A percentile compares a stretch with the other conserved stretches of the same genome.
phyloP scores from a whole-genome alignment of 2,888 invertebrate genomes.

The Eudemis profundana region DNA sequence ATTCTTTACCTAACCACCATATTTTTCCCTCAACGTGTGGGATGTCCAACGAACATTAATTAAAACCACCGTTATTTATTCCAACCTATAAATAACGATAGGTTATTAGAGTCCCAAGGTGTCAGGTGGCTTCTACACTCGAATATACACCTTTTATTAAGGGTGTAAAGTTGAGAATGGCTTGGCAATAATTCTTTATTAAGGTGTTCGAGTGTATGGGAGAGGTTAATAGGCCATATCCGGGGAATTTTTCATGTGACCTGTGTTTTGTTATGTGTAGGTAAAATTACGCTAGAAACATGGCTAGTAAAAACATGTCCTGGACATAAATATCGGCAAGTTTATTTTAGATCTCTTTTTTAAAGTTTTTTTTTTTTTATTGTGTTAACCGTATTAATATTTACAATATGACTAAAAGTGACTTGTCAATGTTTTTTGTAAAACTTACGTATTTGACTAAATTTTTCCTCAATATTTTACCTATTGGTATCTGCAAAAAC shows the following conservation, averaged over 20 bases:
- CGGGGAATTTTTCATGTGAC: conserved; percentile 16
- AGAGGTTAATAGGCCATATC: conserved; percentile 17
- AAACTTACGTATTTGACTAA: no score
- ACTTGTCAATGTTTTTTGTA: no score
- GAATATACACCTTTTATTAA: neutral
- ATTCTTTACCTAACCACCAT: neutral
- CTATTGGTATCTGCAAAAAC: no score
- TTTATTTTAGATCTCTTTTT: no score
- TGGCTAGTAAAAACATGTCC: no score
- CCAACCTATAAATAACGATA: conserved; percentile 34
- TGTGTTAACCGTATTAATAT: no score
- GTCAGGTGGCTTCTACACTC: neutral
- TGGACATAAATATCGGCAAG: no score
- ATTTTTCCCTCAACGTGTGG: neutral
- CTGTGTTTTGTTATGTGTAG: neutral
- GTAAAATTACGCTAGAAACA: neutral
- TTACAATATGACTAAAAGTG: no score
- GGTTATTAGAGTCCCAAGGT: conserved; percentile 31
- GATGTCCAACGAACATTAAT: conserved; percentile 22
- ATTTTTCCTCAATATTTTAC: no score
- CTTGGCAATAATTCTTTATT: conserved; percentile 15
- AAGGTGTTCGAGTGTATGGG: neutral
- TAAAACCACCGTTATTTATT: conserved; percentile 26
- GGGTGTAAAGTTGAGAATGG: neutral
- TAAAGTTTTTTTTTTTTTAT: no score